Evolutionary conservation across 2,888 invertebrate genomes (phyloP), one percentile per base, ranked within the genome.

Genomic region (Brachyptera risi): DNA sequence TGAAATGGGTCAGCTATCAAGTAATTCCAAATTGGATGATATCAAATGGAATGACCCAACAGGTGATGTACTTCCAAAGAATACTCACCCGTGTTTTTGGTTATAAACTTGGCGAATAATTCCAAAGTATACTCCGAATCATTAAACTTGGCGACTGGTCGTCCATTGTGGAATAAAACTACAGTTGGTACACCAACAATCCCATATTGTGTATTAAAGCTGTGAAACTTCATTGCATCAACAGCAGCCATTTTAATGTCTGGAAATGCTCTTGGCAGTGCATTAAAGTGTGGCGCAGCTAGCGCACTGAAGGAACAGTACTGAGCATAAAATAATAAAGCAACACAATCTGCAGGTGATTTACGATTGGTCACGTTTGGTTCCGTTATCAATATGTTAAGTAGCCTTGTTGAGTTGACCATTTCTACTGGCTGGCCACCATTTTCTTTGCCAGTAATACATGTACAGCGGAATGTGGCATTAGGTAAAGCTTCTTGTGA

Each of bases 251-350:
- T 84, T 76, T 89, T 88, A 0, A 98, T 80, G 68, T 87, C 85
- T 1, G 94, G 92, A 75, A 91, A 97, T 2, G 89, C 85, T 70
- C 92, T 80, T 1, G 95, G 90, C 24, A 97, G 74, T 0, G 95
- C 91, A 79, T 97, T 97, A 70, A 88, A 93, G 72, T 92, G 86
- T 4, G 92, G 92, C 1, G 95, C 96, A 5, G 93, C 90, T 72
- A 87, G 83, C 17, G 92, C 90, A 70, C 95, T 94, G 70, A 95
- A 96, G 1, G 91, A 87, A 71, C 97, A 97, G 72, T 89, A 88
- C 65, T 86, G 85, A 0, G 96, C 90, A 74, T 90, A 96, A 76
- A 97, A 96, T 68, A 96, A 78, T 2, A 96, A 86, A 19, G 93
- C 74, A 1, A 90, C 82, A 75, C 93, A 93, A 62, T 80, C 79